Base-by-base conservation (phyloP, 2,797 vertebrate species). In the Xiphophorus birchmanni region DNA sequence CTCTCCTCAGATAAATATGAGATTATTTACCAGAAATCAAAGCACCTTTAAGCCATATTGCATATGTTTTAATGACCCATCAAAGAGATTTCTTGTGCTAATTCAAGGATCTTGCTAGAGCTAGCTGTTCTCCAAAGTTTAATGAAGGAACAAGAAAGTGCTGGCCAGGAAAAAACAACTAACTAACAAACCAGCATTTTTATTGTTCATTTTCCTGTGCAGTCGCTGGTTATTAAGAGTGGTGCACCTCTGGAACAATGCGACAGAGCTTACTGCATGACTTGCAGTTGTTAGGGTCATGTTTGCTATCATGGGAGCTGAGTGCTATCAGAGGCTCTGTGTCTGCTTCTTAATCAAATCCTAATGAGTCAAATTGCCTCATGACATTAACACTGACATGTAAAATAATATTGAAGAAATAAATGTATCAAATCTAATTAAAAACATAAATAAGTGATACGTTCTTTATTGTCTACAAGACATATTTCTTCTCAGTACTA, bases 191-290 rank as follows among this genome's bases (percentile, higher is more conserved):
- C 40, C 23, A 71, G 42, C 26, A 54, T 54, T 54, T 54, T n/a
- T 45, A 26, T 74, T 74, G 50, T 54, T 74, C 9, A 40, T 74
- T 54, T 54, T 40, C 37, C 69, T 71, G 40, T 40, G 26, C 32
- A 54, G 21, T n/a, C 12, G 73, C 35, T 40, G 23, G 73, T 54
- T 45, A 23, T 54, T 40, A 52, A 54, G 5, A 23, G 21, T 3
- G 21, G 32, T 74, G 73, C 48, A 74, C 2, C 37, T 37, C 23
- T 44, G 18, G 44, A 40, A 74, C 23, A 74, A 37, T 54, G 35
- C 21, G 11, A 54, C 73, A 40, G 35, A 74, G 73, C 21, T 54
- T 26, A 37, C 37, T 74, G 48, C 73, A 54, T 74, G 73, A 54
- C 73, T 40, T 54, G n/a, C 48, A 40, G 12, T 54, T 74, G 17